Conservation (phyloP, 2,113 vertebrate species). For the Syngnathus floridae region DNA sequence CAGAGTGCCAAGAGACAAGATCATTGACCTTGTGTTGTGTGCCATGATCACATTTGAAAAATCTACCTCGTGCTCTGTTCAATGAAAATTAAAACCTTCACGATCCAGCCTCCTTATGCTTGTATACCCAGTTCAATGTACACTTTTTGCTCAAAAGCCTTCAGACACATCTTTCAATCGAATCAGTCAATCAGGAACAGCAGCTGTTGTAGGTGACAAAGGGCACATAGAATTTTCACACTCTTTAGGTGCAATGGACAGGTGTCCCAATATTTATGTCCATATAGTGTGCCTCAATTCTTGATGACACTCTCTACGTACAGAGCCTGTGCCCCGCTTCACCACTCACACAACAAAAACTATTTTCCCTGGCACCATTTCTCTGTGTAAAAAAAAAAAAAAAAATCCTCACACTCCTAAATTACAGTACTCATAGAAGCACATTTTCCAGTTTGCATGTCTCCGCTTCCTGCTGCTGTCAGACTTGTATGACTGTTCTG, state of each 20-base stretch:
- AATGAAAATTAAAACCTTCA: neutral
- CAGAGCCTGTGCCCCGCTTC: neutral
- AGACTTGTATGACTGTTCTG: too few species aligned
- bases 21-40: conserved; percentile 55
- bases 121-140: neutral
- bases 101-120: neutral
- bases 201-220: too few species aligned
- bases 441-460: too few species aligned
- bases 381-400: too few species aligned
- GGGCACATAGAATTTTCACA: too few species aligned
- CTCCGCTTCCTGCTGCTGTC: too few species aligned
- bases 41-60: conserved; percentile 22
- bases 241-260: too few species aligned
- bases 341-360: too few species aligned
- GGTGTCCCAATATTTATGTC: neutral
- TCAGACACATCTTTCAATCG: neutral
- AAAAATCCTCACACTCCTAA: too few species aligned
- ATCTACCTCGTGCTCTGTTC: neutral
- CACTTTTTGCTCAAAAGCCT: neutral
- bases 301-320: neutral
- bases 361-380: too few species aligned
- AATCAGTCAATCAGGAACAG: neutral
- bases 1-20: conserved; percentile 45
- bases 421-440: too few species aligned
- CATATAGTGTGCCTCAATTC: neutral